Conservation (phyloP, 2,113 vertebrate genomes). For the Strix aluco region DNA sequence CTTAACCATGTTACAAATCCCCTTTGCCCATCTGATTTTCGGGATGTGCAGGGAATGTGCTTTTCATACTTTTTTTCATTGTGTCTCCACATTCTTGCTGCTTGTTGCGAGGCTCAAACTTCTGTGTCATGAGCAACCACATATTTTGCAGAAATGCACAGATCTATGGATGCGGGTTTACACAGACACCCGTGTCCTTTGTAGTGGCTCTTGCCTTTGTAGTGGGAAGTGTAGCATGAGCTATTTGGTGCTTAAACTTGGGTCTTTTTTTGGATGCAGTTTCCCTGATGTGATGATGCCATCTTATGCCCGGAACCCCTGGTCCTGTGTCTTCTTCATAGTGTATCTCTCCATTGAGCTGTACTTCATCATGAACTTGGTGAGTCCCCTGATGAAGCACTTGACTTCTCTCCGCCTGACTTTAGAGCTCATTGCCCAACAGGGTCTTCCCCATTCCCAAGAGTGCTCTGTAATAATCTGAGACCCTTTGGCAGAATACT, state of each 20-base stretch:
- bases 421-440: background rate
- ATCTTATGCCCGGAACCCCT: slow-evolving; percentile 89
- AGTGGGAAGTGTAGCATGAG: background rate
- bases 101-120: background rate
- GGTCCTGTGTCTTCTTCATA: slow-evolving; percentile 98
- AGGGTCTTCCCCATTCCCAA: background rate
- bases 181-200: background rate
- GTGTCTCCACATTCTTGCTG: background rate
- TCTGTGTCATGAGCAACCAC: background rate
- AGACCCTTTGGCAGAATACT: background rate
- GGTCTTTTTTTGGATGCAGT: slow-evolving; percentile 64
- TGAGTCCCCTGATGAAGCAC: slow-evolving; percentile 33
- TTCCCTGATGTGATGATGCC: slow-evolving; percentile 99
- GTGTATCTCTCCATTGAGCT: slow-evolving; percentile 98
- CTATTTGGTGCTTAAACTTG: background rate
- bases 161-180: background rate
- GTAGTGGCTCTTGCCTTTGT: background rate
- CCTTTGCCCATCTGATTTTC: background rate
- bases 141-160: background rate
- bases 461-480: background rate
- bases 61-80: background rate
- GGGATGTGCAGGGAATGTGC: background rate
- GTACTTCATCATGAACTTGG: slow-evolving; percentile 99
- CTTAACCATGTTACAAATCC: background rate
- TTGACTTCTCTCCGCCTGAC: background rate